Conservation (phyloP, 2,797 vertebrate genomes). For the Amphiprion clarkii region DNA sequence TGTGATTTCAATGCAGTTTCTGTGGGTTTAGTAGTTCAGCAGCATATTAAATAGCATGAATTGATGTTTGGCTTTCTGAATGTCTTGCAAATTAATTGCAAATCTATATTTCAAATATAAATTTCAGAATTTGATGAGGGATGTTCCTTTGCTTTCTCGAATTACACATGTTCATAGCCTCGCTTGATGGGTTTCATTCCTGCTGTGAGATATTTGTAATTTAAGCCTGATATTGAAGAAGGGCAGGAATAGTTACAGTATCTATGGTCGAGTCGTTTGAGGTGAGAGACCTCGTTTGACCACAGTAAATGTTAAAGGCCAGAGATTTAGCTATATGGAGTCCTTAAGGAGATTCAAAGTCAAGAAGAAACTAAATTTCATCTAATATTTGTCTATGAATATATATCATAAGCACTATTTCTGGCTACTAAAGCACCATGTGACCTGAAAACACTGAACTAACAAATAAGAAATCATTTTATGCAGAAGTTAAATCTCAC, state of each 20-base stretch:
- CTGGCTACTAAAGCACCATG: background rate
- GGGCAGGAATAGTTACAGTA: slow-evolving; percentile 78
- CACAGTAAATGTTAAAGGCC: slow-evolving; percentile 57
- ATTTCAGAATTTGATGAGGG: slow-evolving; percentile 1
- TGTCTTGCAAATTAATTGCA: background rate
- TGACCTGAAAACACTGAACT: background rate
- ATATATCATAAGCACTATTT: background rate
- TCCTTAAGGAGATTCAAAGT: slow-evolving; percentile 16
- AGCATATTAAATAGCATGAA: background rate
- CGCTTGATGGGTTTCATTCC: slow-evolving; percentile 58
- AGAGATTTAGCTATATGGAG: slow-evolving; percentile 14
- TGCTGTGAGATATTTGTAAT: slow-evolving; percentile 77
- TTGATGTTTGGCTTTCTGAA: background rate
- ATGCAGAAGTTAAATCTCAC: background rate
- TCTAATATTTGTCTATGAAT: too few relatives aligned
- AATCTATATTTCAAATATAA: slow-evolving; percentile 29
- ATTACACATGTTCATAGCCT: slow-evolving; percentile 47
- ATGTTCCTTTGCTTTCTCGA: slow-evolving; percentile 27
- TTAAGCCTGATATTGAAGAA: slow-evolving; percentile 74
- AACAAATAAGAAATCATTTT: background rate
- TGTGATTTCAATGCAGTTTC: background rate
- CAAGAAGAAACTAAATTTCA: background rate
- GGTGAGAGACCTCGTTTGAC: slow-evolving; percentile 77
- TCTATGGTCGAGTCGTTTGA: slow-evolving; percentile 64
- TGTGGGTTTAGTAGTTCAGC: background rate